Evolutionary conservation across 2,888 invertebrate genomes (phyloP), one percentile per base, ranked within the genome.

Genomic region (Pseudococcus viburni): DNA sequence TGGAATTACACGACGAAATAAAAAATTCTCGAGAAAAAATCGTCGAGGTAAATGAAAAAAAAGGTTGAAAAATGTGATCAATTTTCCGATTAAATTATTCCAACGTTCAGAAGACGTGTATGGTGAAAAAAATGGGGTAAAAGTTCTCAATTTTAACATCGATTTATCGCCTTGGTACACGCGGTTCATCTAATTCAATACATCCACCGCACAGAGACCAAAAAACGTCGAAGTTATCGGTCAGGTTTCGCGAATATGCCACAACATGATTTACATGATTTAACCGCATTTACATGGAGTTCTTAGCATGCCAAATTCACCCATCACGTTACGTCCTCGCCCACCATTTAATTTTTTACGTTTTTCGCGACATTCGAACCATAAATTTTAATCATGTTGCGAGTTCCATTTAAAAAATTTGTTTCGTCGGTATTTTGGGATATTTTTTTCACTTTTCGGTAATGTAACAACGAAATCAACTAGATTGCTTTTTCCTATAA

Each of bases 391-490:
- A 73, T 73, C 64, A 64, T 64, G 26, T 33, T 33, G 64, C 64
- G 73, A 26, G 73, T 73, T 73, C 73, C 73, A 73, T 73, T 73
- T 73, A 73, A 73, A 73, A 73, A 73, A 73, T 73, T 73, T 73
- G 73, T 73, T 73, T 73, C 73, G 22, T 64, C 22, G 64, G 64
- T 64, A 64, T 64, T 64, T 64, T 11, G 64, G 73, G 73, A 33
- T 73, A 73, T 33, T 73, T 73, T 73, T 73, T 73, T 73, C 73
- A 17, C 73, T 73, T 15, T 33, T 73, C 73, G 73, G 33, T 73
- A 33, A 73, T 33, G 73, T 33, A 73, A 33, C 26, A 73, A 73
- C 73, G 33, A 73, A 73, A 73, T 73, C 73, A 73, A 73, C 73
- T 73, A 73, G 73, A 73, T 73, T 73, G 73, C 73, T 73, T 73